Evolutionary conservation across 92 coral and sea anemone genomes (phyloP), one percentile per base, ranked within the genome.

Genomic region (Desmophyllum pertusum): DNA sequence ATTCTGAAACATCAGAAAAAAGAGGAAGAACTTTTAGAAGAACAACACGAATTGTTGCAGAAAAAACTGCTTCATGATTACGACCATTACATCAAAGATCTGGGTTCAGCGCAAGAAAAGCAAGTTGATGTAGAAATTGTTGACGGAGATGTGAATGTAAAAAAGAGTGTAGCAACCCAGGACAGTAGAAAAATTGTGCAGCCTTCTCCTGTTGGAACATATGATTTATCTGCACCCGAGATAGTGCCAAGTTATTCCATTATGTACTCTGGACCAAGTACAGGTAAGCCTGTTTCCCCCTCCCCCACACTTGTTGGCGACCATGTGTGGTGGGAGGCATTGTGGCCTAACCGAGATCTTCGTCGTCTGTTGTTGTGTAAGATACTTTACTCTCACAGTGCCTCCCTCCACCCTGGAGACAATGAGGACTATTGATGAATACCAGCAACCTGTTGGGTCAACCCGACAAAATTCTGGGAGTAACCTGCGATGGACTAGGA

Each of bases 41-140:
- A 94, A 71, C 98, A 94, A 55, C 98, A 94, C 33, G 90, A 85
- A 2, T 75, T 94, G 52, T 79, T 94, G 30, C 93, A 94, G 77
- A 89, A 82, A 78, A 91, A 91, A 45, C 83, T 94, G 13, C 73
- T 91, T 41, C 95, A 84, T 78, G 93, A 92, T 71, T 88, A 94
- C 59, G 95, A 93, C 19, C 83, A 64, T 53, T 93, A 93, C 73
- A 81, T 91, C 23, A 73, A 79, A 73, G 98, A 92, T 48, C 78
- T 87, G 38, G 86, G 87, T 25, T 69, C 77, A 6, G 66, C 53
- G 66, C 93, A 85, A 59, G 93, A 89, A 63, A 81, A 86, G 42
- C 66, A 81, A 48, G 83, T 87, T 31, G 89, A 86, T 43, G 77
- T 93, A 38, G 88, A 86, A 88, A 92, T 91, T 75, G 85, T 84